Evolutionary conservation across 2,888 invertebrate genomes (phyloP), one percentile per base, ranked within the genome.

Genomic region (Malthinus flaveolus): DNA sequence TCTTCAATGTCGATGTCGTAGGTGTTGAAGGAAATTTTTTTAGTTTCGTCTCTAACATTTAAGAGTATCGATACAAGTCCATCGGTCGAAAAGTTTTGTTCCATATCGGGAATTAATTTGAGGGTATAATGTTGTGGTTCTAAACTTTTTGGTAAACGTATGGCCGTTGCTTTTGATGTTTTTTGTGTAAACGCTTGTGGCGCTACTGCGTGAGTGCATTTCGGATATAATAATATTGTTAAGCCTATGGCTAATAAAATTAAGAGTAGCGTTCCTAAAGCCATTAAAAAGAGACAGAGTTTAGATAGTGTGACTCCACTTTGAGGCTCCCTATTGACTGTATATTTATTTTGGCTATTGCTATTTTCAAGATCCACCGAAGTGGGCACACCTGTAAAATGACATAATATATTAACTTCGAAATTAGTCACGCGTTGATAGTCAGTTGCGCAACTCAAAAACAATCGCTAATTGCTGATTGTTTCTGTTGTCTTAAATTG

Each of bases 11-110:
- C 69, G n/a, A 84, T 73, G 47, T 81, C 78, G 51, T 77, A 75
- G 1, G 78, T 71, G 63, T 82, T 78, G 39, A 84, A 71, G 4
- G 77, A 72, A 10, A 84, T 78, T 46, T 76, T 74, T 55, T 77
- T 74, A 1, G 81, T 82, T 1, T 76, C 68, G 57, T 77, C 72
- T 32, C 70, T 61, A 45, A 77, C 75, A 32, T 73, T 70, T 35
- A 84, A 65, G 37, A 71, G 72, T 35, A 83, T 81, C 32, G 71
- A 69, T 5, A 81, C 77, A 33, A 75, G 68, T 1, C 83, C 83
- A 32, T 71, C 67, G 6, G 79, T 79, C 1, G 80, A 80, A 56
- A 79, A 79, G 66, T 81, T 81, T 23, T 67, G 71, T 49, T 74
- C 69, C 10, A 82, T 68, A 60, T 77, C 73, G 1, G 82, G 82